Percentiles rank a stretch among this genome's conserved stretches.
Conservation (phyloP, 2,797 vertebrate species). For the Tapera naevia region DNA sequence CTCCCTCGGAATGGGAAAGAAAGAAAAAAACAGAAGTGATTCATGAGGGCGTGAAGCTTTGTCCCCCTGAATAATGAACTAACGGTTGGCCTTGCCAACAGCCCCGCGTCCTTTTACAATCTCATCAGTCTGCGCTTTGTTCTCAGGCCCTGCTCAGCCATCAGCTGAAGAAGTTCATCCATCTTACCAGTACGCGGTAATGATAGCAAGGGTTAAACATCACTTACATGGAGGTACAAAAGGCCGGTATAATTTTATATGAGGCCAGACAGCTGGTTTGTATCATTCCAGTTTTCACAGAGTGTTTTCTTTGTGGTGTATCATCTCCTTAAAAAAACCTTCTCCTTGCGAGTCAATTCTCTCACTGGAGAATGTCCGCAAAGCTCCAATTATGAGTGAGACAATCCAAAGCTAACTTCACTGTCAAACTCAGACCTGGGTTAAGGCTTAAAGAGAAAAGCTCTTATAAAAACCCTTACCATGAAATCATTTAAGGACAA, state of each 20-base stretch:
- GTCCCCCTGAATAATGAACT: conserved; percentile 63
- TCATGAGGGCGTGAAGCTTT: conserved; percentile 40
- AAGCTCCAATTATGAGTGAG: background rate
- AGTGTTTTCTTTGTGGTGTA: conserved; percentile 23
- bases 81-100: conserved; percentile 50
- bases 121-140: conserved; percentile 26
- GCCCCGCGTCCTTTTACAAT: conserved; percentile 12
- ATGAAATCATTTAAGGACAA: background rate
- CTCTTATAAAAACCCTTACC: background rate
- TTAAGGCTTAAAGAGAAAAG: background rate
- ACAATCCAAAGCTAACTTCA: background rate
- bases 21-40: background rate
- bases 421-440: background rate
- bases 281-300: conserved; percentile 60
- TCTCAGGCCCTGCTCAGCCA: conserved; percentile 48
- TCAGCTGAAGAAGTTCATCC: conserved; percentile 49
- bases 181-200: background rate
- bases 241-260: conserved; percentile 48
- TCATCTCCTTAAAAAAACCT: background rate
- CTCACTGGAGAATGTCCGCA: background rate
- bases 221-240: conserved; percentile 55
- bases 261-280: conserved; percentile 41
- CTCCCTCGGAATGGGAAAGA: background rate
- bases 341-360: background rate
- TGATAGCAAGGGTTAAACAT: conserved; percentile 54